Base-by-base conservation (phyloP, 2,888 invertebrate genomes). In the Drosophila prostipennis region DNA sequence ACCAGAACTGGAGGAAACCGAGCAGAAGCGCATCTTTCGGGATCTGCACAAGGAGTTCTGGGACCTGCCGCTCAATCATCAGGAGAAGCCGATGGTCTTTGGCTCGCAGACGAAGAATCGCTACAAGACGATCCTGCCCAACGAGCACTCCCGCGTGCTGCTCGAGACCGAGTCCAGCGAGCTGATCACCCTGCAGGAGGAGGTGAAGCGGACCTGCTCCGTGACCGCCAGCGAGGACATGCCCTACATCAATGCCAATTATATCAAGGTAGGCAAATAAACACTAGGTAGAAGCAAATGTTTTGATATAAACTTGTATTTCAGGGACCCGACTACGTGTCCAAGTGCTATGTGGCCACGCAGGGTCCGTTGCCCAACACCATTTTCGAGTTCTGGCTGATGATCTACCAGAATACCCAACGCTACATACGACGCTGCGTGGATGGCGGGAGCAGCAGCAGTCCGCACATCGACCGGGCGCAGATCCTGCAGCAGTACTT, bases 181-280 rank as follows among this genome's bases (percentile, higher is more conserved):
- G 36, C 43, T 89, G 4, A n/a, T 72, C 3, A 82, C 79, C 43
- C 69, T 88, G 42, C 73, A 67, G 39, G 72, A 79, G 45, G 72
- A 76, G 13, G 39, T 43, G 8, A 34, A 29, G 37, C 40, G 54
- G 29, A 39, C 39, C 8, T 6, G 32, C 2, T 14, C 52, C n/a
- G 42, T 56, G 39, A 45, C 65, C 16, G 93, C 6, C 96, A 96
- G 78, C 39, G 86, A 87, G 48, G 91, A 91, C 72, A 79, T 84
- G 90, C 95, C 95, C 67, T 98, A 98, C 90, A 97, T 98, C 64
- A 98, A 98, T 93, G 98, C 98, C 80, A 98, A 98, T 93, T 98
- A 96, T 91, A 96, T 98, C 79, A 95, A 96, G 94, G 97, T 97
- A 89, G 92, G 46, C n/a, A 10, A 14, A 16, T 8, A 16, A 0